A percentile compares a stretch with the other conserved stretches of the same genome.
Conservation (phyloP, 2,888 invertebrate species). For the Nomada lathburiana region DNA sequence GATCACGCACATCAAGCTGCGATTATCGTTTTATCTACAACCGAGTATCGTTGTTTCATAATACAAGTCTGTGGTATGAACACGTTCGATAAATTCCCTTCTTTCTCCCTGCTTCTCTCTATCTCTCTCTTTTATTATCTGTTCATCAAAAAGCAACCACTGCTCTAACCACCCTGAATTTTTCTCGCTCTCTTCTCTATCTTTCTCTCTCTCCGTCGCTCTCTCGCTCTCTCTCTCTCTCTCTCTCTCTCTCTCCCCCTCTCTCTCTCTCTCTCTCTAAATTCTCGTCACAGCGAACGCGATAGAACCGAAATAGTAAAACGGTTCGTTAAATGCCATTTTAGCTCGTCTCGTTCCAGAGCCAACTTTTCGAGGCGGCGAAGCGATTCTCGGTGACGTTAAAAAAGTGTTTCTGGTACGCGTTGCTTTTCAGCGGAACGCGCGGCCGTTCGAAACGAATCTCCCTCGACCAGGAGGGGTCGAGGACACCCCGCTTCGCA, state of each 20-base stretch:
- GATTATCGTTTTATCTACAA: slow-evolving; percentile 58
- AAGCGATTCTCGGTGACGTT: slow-evolving; percentile 61
- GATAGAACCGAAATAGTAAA: slow-evolving; percentile 67
- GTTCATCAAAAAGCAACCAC: slow-evolving; percentile 16
- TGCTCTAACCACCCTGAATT: too few species aligned
- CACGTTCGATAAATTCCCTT: slow-evolving; percentile 61
- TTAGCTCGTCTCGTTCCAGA: slow-evolving; percentile 57
- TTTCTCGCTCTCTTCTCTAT: slow-evolving; percentile 5
- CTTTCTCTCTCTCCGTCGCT: slow-evolving; percentile 14
- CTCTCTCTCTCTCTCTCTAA: slow-evolving; percentile 37
- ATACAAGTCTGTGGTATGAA: slow-evolving; percentile 35
- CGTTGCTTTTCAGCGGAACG: slow-evolving; percentile 57
- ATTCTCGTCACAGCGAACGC: slow-evolving; percentile 57
- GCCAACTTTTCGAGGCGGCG: slow-evolving; percentile 58
- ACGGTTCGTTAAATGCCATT: slow-evolving; percentile 72
- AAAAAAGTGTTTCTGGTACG: slow-evolving; percentile 69
- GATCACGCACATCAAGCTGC: slow-evolving; percentile 5
- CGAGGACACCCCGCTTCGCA: slow-evolving; percentile 60
- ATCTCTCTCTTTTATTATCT: slow-evolving; percentile 1
- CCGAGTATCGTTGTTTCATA: slow-evolving; percentile 50
- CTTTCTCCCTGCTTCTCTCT: slow-evolving; percentile 10
- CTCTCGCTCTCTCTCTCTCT: slow-evolving; percentile 32
- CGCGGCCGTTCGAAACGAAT: slow-evolving; percentile 63
- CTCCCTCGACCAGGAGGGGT: slow-evolving; percentile 59
- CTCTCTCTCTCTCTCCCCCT: slow-evolving; percentile 36